These are phyloP conservation scores for Dynastes tityus DNA, from an alignment of 2,888 invertebrate species.

Conservation along the genomic window DNA sequence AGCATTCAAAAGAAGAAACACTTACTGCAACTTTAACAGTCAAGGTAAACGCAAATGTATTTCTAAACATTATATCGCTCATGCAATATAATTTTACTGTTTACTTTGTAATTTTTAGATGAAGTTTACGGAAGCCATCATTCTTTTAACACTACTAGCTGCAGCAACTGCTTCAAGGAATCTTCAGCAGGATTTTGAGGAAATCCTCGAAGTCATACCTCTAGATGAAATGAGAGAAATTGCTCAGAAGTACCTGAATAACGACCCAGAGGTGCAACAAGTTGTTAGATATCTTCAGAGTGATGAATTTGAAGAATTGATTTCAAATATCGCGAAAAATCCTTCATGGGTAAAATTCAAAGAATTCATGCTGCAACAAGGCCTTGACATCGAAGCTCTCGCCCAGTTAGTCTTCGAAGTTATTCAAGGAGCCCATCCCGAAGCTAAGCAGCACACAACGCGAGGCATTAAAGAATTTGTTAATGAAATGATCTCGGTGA, in stretches of 20 bases:
- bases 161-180: slow-evolving; percentile 43
- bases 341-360: slow-evolving; percentile 56
- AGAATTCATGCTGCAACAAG: slow-evolving; percentile 55
- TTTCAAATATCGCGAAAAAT: slow-evolving; percentile 52
- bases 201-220: slow-evolving; percentile 59
- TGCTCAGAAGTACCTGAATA: slow-evolving; percentile 56
- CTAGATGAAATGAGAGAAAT: slow-evolving; percentile 57
- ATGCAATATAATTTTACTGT: not conserved
- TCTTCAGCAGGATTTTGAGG: slow-evolving; percentile 55
- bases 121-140: slow-evolving; percentile 54
- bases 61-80: too few relatives aligned
- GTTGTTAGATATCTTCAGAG: slow-evolving; percentile 59
- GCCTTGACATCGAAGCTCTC: slow-evolving; percentile 56
- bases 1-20: not conserved
- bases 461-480: slow-evolving; percentile 51
- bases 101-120: slow-evolving; percentile 40
- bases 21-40: too few relatives aligned
- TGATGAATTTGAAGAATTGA: slow-evolving; percentile 58
- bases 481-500: slow-evolving; percentile 57
- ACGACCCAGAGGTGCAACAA: slow-evolving; percentile 58
- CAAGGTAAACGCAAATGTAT: too few relatives aligned
- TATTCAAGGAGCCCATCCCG: slow-evolving; percentile 48
- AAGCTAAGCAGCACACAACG: not conserved
- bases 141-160: slow-evolving; percentile 48
- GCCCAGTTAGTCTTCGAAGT: slow-evolving; percentile 50